Conservation (phyloP, 2,113 vertebrate genomes). For the Tragelaphus buxtoni region DNA sequence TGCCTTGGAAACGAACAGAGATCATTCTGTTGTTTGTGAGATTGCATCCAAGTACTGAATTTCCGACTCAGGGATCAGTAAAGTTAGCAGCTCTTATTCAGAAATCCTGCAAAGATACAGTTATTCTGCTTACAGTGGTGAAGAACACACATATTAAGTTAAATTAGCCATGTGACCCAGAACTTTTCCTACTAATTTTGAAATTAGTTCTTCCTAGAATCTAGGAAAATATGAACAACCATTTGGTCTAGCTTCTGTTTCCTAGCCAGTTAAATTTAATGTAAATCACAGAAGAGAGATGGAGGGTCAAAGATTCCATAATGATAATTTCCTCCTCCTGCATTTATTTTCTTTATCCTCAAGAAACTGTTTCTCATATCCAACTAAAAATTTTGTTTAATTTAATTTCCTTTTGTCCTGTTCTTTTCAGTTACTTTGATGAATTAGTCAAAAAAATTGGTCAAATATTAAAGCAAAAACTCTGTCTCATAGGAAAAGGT, state of each 20-base stretch:
- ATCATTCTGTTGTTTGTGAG: no score
- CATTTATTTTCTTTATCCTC: neutral
- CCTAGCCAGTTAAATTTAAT: neutral
- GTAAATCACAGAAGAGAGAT: neutral
- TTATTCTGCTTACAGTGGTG: neutral
- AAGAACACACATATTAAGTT: neutral
- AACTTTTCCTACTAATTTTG: neutral
- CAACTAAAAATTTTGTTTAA: neutral
- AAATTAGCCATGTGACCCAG: neutral
- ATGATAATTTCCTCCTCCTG: neutral
- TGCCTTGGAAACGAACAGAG: no score
- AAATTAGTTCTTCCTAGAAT: neutral
- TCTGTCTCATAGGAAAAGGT: neutral
- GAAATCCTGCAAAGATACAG: neutral
- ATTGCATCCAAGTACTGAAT: no score
- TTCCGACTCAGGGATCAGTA: neutral
- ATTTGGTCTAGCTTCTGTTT: neutral
- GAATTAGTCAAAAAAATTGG: neutral
- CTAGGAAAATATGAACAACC: neutral
- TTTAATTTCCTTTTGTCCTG: slow-evolving; percentile 1
- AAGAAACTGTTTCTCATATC: slow-evolving; percentile 1
- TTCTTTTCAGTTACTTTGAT: neutral
- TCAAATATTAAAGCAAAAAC: neutral
- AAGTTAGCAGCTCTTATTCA: neutral
- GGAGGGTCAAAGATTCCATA: neutral